Conservation (phyloP, 2,113 vertebrate species). For the Sylvia atricapilla region DNA sequence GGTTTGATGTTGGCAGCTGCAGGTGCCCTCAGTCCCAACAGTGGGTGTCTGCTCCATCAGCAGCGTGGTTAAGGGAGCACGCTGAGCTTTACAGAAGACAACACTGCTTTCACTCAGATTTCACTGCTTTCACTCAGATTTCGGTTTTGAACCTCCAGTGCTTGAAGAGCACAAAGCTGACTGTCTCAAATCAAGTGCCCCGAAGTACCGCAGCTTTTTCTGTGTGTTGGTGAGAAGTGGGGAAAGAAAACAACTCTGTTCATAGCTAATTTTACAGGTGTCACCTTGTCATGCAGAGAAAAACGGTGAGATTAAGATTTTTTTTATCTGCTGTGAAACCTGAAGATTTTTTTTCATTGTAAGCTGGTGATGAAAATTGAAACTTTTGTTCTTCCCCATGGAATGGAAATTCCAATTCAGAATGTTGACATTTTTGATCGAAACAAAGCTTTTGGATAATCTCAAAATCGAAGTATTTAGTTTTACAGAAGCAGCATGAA, state of each 20-base stretch:
- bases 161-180: neutral
- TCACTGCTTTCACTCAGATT: neutral
- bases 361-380: neutral
- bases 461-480: neutral
- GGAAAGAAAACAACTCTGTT: neutral
- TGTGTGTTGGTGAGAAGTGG: neutral
- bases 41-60: neutral
- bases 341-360: neutral
- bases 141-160: neutral
- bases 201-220: neutral
- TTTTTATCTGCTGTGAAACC: neutral
- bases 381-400: neutral
- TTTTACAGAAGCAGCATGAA: neutral
- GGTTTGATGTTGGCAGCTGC: neutral
- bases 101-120: neutral
- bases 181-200: neutral
- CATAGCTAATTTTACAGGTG: neutral
- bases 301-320: neutral
- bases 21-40: neutral
- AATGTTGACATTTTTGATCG: neutral
- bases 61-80: accelerated
- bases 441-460: neutral
- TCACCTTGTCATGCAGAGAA: neutral
- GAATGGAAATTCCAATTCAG: neutral
- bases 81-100: neutral